These are phyloP conservation scores for Diplosoma virens DNA, from an alignment of 23 tunicate species.

Conservation along the genomic window DNA sequence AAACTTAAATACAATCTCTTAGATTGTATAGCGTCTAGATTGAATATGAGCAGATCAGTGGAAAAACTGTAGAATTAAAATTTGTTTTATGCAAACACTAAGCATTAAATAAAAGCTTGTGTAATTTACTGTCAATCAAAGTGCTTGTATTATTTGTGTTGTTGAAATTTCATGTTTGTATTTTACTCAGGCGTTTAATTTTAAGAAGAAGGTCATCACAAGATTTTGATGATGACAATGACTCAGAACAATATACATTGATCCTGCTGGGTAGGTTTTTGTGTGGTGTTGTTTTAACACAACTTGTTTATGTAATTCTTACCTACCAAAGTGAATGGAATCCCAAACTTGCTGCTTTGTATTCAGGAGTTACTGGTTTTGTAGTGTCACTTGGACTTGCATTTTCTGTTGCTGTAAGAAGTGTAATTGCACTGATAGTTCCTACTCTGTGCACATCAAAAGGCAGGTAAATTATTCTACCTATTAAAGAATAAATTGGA, in stretches of 20 bases:
- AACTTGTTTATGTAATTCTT: slow-evolving; percentile 56
- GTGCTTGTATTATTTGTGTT: too few relatives aligned
- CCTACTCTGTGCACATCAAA: slow-evolving; percentile 76
- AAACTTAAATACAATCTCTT: too few relatives aligned
- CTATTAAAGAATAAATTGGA: too few relatives aligned
- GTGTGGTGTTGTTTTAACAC: slow-evolving; percentile 50
- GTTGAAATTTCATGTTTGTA: too few relatives aligned
- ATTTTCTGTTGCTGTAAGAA: slow-evolving; percentile 57
- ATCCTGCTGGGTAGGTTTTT: slow-evolving; percentile 56
- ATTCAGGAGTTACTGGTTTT: slow-evolving; percentile 62
- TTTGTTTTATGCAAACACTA: too few relatives aligned
- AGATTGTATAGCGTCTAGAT: too few relatives aligned
- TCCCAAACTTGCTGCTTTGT: slow-evolving; percentile 49
- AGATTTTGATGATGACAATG: slow-evolving; percentile 31
- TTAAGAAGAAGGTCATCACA: slow-evolving; percentile 32
- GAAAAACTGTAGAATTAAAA: too few relatives aligned
- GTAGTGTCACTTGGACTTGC: slow-evolving; percentile 73
- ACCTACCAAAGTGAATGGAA: slow-evolving; percentile 76
- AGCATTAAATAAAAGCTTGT: too few relatives aligned
- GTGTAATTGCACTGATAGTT: slow-evolving; percentile 49
- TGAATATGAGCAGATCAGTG: too few relatives aligned
- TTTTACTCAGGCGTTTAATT: slow-evolving; percentile 45
- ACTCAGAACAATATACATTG: not conserved
- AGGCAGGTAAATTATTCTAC: slow-evolving; percentile 91
- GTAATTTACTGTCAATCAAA: too few relatives aligned